Conservation (phyloP, 2,888 invertebrate genomes). For the Eupithecia dodoneata region DNA sequence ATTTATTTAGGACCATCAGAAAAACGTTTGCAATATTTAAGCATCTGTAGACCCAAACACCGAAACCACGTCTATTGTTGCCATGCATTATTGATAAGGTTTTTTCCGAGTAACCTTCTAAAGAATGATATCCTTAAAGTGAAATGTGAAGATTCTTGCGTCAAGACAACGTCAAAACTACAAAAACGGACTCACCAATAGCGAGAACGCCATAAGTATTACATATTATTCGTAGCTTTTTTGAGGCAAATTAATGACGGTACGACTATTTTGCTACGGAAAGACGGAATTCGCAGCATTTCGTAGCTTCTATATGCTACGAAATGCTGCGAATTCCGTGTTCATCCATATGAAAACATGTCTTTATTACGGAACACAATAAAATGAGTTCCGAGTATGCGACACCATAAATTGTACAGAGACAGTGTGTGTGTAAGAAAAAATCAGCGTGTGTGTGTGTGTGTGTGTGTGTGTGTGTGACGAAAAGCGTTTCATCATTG, state of each 20-base stretch:
- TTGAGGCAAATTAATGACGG: not conserved
- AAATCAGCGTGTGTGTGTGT: not conserved
- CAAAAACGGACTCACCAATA: not conserved
- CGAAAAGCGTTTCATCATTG: too few species aligned
- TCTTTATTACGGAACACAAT: not conserved
- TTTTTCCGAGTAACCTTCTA: not conserved
- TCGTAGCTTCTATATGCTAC: too few species aligned
- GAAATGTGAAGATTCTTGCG: not conserved
- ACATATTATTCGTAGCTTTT: not conserved
- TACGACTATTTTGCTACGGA: not conserved
- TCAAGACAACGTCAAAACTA: not conserved
- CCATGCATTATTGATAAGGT: slow-evolving; percentile 48
- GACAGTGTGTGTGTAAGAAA: too few species aligned
- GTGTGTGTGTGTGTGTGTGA: too few species aligned
- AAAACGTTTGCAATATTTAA: slow-evolving; percentile 41
- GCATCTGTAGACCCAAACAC: slow-evolving; percentile 37
- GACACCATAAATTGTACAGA: not conserved
- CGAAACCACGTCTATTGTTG: slow-evolving; percentile 50
- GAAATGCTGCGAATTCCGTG: too few species aligned
- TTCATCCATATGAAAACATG: not conserved
- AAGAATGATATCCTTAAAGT: not conserved
- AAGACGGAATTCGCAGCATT: not conserved
- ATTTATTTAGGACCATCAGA: slow-evolving; percentile 37
- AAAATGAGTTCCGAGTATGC: not conserved
- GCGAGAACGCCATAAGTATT: not conserved